Evolutionary conservation across 2,888 invertebrate genomes (phyloP).

Genomic region (Sussaba pulchella): DNA sequence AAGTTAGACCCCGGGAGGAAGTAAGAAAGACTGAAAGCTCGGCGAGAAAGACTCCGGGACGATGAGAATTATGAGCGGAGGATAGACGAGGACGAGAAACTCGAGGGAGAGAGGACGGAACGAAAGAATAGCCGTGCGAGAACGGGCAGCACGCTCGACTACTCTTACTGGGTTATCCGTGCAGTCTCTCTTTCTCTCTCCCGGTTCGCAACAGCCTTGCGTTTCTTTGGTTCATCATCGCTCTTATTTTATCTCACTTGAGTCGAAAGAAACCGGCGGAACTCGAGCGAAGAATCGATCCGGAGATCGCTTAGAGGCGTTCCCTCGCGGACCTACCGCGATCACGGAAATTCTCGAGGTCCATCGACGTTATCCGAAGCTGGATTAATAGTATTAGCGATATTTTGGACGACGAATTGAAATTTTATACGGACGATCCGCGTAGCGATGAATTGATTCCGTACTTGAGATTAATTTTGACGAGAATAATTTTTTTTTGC

Average conservation of each 20-base stretch:
- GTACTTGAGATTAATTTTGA: too few relatives aligned
- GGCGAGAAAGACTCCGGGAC: constrained; percentile 48
- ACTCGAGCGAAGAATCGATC: constrained; percentile 24
- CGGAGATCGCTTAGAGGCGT: constrained; percentile 9
- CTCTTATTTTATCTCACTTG: constrained; percentile 31
- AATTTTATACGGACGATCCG: too few relatives aligned
- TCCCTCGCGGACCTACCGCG: constrained; percentile 25
- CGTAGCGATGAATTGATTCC: too few relatives aligned
- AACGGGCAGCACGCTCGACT: constrained; percentile 72
- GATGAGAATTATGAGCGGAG: constrained; percentile 61
- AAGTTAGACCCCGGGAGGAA: constrained; percentile 63
- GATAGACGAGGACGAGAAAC: constrained; percentile 23
- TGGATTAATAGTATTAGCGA: background rate
- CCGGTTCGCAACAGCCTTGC: constrained; percentile 63
- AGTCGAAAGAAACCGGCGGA: background rate
- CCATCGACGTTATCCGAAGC: background rate
- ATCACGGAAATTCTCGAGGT: background rate
- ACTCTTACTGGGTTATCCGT: constrained; percentile 79
- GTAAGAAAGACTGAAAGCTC: constrained; percentile 43
- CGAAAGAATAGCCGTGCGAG: constrained; percentile 48
- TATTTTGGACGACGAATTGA: background rate
- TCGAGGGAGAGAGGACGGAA: constrained; percentile 25
- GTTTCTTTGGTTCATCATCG: constrained; percentile 60
- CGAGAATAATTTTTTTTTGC: too few relatives aligned
- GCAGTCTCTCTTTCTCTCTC: too few relatives aligned